A percentile compares a stretch with the other conserved stretches of the same genome.
These are phyloP conservation scores for Scaptodrosophila latifasciaeformis DNA, from an alignment of 2,888 invertebrate genomes.

Conservation along the genomic window DNA sequence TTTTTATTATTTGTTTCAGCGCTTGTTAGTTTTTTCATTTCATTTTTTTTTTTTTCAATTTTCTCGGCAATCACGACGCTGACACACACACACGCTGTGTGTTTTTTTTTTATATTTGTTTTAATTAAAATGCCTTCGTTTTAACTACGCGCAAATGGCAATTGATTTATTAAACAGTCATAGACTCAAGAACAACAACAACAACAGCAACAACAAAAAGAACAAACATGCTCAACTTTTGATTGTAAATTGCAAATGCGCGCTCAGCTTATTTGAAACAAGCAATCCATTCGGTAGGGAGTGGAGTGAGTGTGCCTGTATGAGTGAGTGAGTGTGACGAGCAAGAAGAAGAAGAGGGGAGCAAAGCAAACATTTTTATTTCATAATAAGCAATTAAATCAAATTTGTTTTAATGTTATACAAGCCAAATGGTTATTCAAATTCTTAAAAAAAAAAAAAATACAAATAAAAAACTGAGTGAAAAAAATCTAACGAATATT, in stretches of 20 bases:
- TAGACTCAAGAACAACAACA: slow-evolving; percentile 20
- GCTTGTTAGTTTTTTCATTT: background rate
- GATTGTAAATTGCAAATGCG: background rate
- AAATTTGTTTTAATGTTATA: no score
- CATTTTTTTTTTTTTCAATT: slow-evolving; percentile 13
- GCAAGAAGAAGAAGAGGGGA: no score
- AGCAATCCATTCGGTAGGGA: no score
- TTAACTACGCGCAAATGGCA: slow-evolving; percentile 26
- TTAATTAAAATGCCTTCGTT: slow-evolving; percentile 53
- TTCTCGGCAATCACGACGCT: slow-evolving; percentile 44
- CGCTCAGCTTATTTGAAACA: background rate
- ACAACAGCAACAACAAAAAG: background rate
- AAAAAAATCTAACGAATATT: no score
- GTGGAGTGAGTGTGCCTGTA: no score
- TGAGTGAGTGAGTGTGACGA: no score
- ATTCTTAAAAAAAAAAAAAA: no score
- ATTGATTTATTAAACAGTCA: slow-evolving; percentile 68
- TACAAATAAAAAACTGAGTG: no score
- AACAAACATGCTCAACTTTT: background rate
- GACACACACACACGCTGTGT: no score
- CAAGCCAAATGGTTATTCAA: no score
- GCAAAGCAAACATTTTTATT: no score
- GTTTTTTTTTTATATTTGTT: slow-evolving; percentile 50
- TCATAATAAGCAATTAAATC: no score
- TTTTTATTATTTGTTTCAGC: slow-evolving; percentile 16